Base-by-base conservation (phyloP, 2,888 invertebrate species). In the Epinotia bilunana region DNA sequence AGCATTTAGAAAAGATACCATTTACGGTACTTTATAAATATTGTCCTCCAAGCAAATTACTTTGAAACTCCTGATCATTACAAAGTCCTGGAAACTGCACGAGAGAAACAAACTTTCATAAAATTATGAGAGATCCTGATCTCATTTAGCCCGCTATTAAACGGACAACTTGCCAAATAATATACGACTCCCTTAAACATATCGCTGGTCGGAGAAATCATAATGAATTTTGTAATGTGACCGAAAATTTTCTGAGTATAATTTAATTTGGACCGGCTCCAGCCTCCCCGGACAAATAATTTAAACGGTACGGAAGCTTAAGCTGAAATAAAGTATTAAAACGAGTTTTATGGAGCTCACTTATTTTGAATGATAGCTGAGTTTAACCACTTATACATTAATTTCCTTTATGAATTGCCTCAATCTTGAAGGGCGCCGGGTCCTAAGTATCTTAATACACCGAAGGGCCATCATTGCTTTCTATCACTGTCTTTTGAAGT, bases 181-280 rank as follows among this genome's bases (percentile, higher is more conserved):
- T 83, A 84, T 83, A 83, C 81, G 81, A 80, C 79, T 83, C 80
- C 73, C 80, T 80, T 85, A 83, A 87, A 85, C 74, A 76, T 78
- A 86, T 86, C 83, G 81, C 83, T 78, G 79, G 81, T 82, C 83
- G 23, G 83, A 88, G 84, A 86, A 86, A 88, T 88, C 84, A 85
- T 87, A 90, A 89, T 86, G 84, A 89, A 89, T 90, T 89, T 86
- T 86, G 86, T 85, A 84, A 89, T 88, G 87, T 86, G 86, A 88
- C 89, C 84, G 84, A 89, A 88, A 87, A 88, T 88, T 88, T 89
- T 87, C 88, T 87, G 87, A 86, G 89, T 89, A 88, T 90, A 92
- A 92, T 92, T 91, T 89, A 91, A 93, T 93, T 93, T 93, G 91
- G 92, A 92, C 86, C 87, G 83, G 86, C 86, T 91, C 92, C 93